Percentiles rank a stretch among this genome's conserved stretches.
These are phyloP conservation scores for Lepidocyrtinus sp. DNA, from an alignment of 2,888 invertebrate genomes.

Conservation along the genomic window DNA sequence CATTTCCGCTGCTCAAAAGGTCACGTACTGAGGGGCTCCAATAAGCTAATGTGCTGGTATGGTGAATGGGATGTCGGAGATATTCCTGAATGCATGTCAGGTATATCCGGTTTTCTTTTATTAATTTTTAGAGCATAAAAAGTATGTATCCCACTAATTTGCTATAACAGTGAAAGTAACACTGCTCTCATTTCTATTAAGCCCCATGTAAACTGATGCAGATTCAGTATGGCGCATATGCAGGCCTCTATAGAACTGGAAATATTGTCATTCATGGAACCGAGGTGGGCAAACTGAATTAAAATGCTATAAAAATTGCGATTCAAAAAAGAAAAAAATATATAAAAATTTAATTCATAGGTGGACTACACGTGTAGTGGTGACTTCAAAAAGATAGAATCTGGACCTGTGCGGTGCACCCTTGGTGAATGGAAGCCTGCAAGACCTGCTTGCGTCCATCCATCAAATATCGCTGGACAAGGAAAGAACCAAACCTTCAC, in stretches of 20 bases:
- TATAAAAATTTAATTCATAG: slow-evolving; percentile 31
- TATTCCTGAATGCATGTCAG: slow-evolving; percentile 84
- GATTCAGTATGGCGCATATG: slow-evolving; percentile 81
- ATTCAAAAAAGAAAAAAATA: too few species aligned
- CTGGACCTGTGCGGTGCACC: slow-evolving; percentile 76
- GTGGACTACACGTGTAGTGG: slow-evolving; percentile 67
- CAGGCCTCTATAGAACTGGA: slow-evolving; percentile 84
- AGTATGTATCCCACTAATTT: background rate
- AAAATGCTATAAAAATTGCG: too few species aligned
- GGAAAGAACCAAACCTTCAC: background rate
- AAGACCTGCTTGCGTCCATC: slow-evolving; percentile 79
- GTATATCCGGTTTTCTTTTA: too few species aligned
- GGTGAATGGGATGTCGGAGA: slow-evolving; percentile 85
- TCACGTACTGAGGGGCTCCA: slow-evolving; percentile 78
- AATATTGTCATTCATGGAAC: slow-evolving; percentile 87
- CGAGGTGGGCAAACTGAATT: slow-evolving; percentile 77
- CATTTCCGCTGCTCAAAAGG: slow-evolving; percentile 85
- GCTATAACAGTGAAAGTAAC: slow-evolving; percentile 10
- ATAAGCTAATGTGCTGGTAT: slow-evolving; percentile 83
- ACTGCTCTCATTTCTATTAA: slow-evolving; percentile 70
- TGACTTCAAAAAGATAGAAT: slow-evolving; percentile 63
- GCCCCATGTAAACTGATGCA: slow-evolving; percentile 82
- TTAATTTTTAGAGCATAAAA: too few species aligned
- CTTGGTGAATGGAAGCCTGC: slow-evolving; percentile 87
- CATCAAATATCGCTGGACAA: slow-evolving; percentile 58